Evolutionary conservation across 92 coral and sea anemone species (phyloP).

Genomic region (Parazoanthus atlanticus): DNA sequence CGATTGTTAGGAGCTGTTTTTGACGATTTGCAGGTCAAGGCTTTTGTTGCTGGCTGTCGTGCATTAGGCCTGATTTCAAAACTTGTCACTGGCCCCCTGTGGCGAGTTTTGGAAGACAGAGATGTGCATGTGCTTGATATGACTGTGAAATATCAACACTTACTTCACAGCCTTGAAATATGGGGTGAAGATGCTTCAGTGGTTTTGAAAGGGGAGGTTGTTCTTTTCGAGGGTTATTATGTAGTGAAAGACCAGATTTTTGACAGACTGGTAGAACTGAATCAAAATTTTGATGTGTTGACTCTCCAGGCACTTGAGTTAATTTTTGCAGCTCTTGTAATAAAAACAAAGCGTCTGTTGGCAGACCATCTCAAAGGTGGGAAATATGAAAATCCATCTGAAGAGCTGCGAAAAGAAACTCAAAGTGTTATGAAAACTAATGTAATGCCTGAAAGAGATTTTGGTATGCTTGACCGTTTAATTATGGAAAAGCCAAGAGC

Average conservation of each 20-base stretch:
- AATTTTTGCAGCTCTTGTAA: constrained; percentile 29
- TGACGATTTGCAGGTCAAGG: constrained; percentile 29
- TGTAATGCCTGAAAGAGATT: constrained; percentile 40
- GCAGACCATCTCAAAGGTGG: constrained; percentile 27
- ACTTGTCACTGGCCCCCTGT: constrained; percentile 20
- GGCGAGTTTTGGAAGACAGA: constrained; percentile 11
- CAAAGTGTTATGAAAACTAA: constrained; percentile 22
- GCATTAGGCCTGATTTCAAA: constrained; percentile 23
- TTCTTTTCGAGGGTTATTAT: constrained; percentile 9
- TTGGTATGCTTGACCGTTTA: constrained; percentile 38
- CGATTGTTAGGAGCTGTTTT: constrained; percentile 9
- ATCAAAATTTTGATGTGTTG: constrained; percentile 5
- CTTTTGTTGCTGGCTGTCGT: constrained; percentile 21
- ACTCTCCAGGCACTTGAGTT: constrained; percentile 38
- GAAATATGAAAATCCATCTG: constrained; percentile 35
- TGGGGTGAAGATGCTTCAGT: constrained; percentile 29
- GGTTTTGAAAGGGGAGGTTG: constrained; percentile 22
- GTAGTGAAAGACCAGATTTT: constrained; percentile 21
- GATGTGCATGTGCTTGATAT: constrained; percentile 27
- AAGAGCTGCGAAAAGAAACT: constrained; percentile 1
- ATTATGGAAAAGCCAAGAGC: constrained; percentile 37
- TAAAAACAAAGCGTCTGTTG: constrained; percentile 38
- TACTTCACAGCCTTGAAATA: constrained; percentile 16
- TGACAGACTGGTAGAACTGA: constrained; percentile 34
- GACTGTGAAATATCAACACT: constrained; percentile 24